Conservation (phyloP, 2,113 vertebrate genomes). For the Hylia prasina region DNA sequence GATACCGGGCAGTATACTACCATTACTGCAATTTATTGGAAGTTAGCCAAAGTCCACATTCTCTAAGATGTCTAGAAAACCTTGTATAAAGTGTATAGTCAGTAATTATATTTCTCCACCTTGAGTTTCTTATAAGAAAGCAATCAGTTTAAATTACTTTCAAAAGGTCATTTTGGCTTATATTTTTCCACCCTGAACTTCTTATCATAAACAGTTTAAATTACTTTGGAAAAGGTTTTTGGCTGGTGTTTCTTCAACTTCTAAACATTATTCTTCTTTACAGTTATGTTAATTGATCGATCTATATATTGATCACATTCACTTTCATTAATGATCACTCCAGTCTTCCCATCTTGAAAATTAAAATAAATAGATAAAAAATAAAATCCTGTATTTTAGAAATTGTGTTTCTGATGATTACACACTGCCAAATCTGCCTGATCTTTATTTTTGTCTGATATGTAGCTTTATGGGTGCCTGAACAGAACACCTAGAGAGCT, state of each 20-base stretch:
- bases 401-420: not conserved
- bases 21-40: not conserved
- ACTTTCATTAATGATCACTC: not conserved
- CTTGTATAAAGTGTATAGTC: not conserved
- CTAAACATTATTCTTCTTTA: not conserved
- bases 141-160: not conserved
- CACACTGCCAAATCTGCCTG: not conserved
- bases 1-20: not conserved
- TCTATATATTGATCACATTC: not conserved
- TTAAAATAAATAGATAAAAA: not conserved
- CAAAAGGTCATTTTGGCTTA: not conserved
- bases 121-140: not conserved
- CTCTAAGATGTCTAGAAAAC: not conserved
- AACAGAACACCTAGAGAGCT: not conserved
- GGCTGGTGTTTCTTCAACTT: not conserved
- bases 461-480: not conserved
- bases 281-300: not conserved
- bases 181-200: not conserved
- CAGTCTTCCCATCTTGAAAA: not conserved
- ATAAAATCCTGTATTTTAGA: not conserved
- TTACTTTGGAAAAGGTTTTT: not conserved
- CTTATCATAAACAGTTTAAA: not conserved
- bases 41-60: not conserved
- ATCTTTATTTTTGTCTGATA: not conserved
- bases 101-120: not conserved